phyloP scores from a whole-genome alignment of 1,140 invertebrate species.

The Aphelinus atriplicis region DNA sequence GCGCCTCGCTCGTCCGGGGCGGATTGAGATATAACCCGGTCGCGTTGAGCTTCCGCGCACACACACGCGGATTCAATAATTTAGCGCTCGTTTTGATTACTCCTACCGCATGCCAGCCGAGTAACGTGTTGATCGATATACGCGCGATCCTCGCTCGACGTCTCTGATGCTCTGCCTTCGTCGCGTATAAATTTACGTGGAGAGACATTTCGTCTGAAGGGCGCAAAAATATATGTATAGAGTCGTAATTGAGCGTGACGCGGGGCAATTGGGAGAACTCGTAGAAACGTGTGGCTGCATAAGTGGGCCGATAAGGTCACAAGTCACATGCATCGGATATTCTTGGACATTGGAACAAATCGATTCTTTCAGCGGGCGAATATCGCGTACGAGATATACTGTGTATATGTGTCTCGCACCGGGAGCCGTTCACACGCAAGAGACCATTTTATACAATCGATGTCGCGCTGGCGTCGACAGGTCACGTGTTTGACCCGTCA shows the following conservation, averaged over 20 bases:
- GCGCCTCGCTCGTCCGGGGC: not conserved
- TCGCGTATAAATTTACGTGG: no score
- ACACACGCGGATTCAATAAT: slow-evolving; percentile 47
- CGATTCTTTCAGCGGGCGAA: slow-evolving; percentile 37
- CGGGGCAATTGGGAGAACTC: no score
- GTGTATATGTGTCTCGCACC: not conserved
- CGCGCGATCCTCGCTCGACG: no score
- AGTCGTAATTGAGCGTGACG: no score
- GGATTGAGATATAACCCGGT: slow-evolving; percentile 55
- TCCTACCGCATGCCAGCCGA: no score
- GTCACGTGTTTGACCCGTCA: slow-evolving; percentile 7
- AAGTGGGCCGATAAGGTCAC: slow-evolving; percentile 24
- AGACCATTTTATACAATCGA: slow-evolving; percentile 35
- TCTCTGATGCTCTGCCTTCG: no score
- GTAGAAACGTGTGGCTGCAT: no score
- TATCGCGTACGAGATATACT: slow-evolving; percentile 13
- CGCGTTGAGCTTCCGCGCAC: slow-evolving; percentile 30
- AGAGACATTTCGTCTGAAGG: no score
- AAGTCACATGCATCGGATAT: slow-evolving; percentile 10
- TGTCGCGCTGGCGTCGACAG: not conserved
- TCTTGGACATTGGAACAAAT: slow-evolving; percentile 33
- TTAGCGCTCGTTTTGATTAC: slow-evolving; percentile 38
- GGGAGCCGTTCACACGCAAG: not conserved
- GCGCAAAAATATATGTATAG: no score
- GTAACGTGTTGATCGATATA: no score